Conservation (phyloP, 2,797 vertebrate species). For the Peromyscus attwateri region DNA sequence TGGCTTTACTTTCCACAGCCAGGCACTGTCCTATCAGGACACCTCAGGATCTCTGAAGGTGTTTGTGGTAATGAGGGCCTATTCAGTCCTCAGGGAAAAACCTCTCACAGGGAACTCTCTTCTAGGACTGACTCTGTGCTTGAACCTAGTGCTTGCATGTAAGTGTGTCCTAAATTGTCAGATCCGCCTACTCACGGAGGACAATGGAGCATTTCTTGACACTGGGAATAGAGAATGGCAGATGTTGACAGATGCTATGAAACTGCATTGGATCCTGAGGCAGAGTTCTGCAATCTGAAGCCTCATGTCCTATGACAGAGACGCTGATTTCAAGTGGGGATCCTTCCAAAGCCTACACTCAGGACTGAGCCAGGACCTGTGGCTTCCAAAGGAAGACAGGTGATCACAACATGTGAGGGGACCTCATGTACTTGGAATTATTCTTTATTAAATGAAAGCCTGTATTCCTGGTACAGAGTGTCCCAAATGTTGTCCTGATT, state of each 20-base stretch:
- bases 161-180: neutral
- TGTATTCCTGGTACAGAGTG: accelerated
- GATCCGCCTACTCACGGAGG: neutral
- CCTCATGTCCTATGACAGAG: neutral
- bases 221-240: neutral
- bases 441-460: accelerated
- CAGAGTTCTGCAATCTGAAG: too few relatives aligned
- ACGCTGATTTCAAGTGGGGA: neutral
- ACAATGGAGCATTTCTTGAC: neutral
- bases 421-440: accelerated
- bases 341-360: neutral
- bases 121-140: neutral
- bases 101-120: neutral
- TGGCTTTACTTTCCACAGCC: too few relatives aligned
- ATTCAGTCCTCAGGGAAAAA: neutral
- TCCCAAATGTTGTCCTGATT: accelerated
- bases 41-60: too few relatives aligned
- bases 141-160: neutral
- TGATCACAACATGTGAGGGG: conserved; percentile 23
- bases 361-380: neutral
- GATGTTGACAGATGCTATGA: neutral
- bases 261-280: too few relatives aligned
- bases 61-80: too few relatives aligned
- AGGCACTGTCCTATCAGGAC: too few relatives aligned
- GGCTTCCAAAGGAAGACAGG: neutral